A percentile compares a stretch with the other conserved stretches of the same genome.
phyloP scores from a whole-genome alignment of 1,140 invertebrate species.

The Hylaeus anthracinus region DNA sequence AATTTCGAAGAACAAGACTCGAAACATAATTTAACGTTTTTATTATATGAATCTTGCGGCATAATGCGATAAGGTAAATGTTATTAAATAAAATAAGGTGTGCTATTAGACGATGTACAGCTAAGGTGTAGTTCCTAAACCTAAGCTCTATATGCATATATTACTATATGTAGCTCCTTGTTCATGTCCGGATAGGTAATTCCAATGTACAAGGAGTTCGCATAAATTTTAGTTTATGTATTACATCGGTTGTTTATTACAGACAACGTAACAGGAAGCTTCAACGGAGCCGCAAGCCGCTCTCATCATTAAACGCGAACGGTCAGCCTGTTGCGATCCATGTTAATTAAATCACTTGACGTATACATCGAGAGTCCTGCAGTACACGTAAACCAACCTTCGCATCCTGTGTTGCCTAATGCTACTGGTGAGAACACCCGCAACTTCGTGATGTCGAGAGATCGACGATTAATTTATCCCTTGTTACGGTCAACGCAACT shows the following conservation, averaged over 20 bases:
- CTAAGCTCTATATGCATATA: too few species aligned
- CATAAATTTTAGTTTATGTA: slow-evolving; percentile 6
- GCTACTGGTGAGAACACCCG: slow-evolving; percentile 31
- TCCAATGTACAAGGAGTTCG: neutral
- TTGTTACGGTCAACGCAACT: neutral
- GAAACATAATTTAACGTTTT: too few species aligned
- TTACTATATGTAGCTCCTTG: too few species aligned
- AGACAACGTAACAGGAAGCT: slow-evolving; percentile 63
- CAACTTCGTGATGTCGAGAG: slow-evolving; percentile 45
- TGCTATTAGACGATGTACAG: too few species aligned
- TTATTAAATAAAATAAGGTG: too few species aligned
- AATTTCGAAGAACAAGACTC: too few species aligned
- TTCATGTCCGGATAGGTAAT: neutral
- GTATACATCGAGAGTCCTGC: slow-evolving; percentile 48
- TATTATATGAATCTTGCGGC: too few species aligned
- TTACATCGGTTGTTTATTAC: slow-evolving; percentile 65
- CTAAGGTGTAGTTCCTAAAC: too few species aligned
- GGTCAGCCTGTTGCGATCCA: slow-evolving; percentile 58
- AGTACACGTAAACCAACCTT: slow-evolving; percentile 21
- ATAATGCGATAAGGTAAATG: too few species aligned
- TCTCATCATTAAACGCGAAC: slow-evolving; percentile 67
- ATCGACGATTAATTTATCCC: slow-evolving; percentile 43
- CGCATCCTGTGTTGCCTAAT: slow-evolving; percentile 18
- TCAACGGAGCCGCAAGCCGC: slow-evolving; percentile 49
- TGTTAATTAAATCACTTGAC: slow-evolving; percentile 71